phyloP scores from a whole-genome alignment of 2,113 vertebrate species.

The Rhinichthys klamathensis region DNA sequence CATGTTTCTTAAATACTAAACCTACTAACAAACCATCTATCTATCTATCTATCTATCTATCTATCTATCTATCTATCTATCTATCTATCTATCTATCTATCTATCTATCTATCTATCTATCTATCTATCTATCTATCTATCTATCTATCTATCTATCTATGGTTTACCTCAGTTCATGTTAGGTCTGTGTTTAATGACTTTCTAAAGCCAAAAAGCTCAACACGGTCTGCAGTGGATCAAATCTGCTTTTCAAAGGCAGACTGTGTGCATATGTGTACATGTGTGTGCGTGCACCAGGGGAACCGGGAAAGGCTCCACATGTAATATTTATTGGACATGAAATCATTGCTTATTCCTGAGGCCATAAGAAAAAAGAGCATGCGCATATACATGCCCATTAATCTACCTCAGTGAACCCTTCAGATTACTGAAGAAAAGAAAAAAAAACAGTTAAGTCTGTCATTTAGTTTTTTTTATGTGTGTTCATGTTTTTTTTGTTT shows the following conservation, averaged over 20 bases:
- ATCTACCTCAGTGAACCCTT: background rate
- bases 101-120: background rate
- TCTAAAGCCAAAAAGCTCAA: constrained; percentile 24
- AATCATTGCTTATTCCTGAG: constrained; percentile 29
- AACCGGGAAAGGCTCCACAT: constrained; percentile 12
- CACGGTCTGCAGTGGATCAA: background rate
- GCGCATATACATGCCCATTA: constrained; percentile 4
- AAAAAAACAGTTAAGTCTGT: background rate
- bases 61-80: background rate
- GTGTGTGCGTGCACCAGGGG: background rate
- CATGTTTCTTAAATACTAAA: constrained; percentile 24
- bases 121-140: background rate
- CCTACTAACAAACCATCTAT: background rate
- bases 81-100: background rate
- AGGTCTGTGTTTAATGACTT: constrained; percentile 17
- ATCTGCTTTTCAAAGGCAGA: constrained; percentile 4
- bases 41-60: background rate
- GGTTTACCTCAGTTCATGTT: constrained; percentile 4
- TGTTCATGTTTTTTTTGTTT: background rate
- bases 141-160: constrained; percentile 1
- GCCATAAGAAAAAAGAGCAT: constrained; percentile 8
- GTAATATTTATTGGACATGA: constrained; percentile 46
- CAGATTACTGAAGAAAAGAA: background rate
- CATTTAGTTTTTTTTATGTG: background rate
- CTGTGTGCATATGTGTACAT: constrained; percentile 10